Percentiles rank a stretch among this genome's conserved stretches.
phyloP scores from a whole-genome alignment of 2,888 invertebrate species.

The Melitaea athalia region DNA sequence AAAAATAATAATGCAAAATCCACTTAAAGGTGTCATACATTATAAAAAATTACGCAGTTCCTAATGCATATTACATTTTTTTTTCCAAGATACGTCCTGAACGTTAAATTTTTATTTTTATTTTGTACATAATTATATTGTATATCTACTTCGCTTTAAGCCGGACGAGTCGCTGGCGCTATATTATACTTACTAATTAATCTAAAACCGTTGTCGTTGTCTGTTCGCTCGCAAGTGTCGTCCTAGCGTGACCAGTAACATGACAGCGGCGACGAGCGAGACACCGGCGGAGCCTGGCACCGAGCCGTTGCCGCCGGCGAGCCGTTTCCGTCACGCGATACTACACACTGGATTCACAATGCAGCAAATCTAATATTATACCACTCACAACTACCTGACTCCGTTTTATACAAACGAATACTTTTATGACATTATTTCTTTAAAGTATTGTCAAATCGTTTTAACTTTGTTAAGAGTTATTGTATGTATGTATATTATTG shows the following conservation, averaged over 20 bases:
- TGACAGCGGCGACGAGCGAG: conserved; percentile 63
- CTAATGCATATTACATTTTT: no score
- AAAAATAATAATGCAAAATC: conserved; percentile 46
- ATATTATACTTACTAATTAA: conserved; percentile 5
- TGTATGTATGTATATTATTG: no score
- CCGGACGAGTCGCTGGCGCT: not conserved
- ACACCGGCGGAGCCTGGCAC: conserved; percentile 67
- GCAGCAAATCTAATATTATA: conserved; percentile 16
- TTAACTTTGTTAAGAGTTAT: no score
- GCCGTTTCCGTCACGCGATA: conserved; percentile 67
- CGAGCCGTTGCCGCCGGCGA: conserved; percentile 42
- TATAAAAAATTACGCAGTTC: no score
- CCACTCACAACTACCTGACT: not conserved
- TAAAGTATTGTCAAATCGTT: no score
- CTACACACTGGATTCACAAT: conserved; percentile 44
- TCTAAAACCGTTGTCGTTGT: conserved; percentile 9
- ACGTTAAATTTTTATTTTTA: no score
- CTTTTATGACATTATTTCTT: no score
- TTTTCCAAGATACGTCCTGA: no score
- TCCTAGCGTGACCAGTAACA: conserved; percentile 71
- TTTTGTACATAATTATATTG: not conserved
- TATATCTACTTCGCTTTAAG: not conserved
- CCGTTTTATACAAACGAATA: no score
- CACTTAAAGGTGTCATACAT: not conserved
- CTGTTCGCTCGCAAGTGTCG: conserved; percentile 34